Evolutionary conservation across 2,888 invertebrate species (phyloP).

Genomic region (Matsumyia berberina): DNA sequence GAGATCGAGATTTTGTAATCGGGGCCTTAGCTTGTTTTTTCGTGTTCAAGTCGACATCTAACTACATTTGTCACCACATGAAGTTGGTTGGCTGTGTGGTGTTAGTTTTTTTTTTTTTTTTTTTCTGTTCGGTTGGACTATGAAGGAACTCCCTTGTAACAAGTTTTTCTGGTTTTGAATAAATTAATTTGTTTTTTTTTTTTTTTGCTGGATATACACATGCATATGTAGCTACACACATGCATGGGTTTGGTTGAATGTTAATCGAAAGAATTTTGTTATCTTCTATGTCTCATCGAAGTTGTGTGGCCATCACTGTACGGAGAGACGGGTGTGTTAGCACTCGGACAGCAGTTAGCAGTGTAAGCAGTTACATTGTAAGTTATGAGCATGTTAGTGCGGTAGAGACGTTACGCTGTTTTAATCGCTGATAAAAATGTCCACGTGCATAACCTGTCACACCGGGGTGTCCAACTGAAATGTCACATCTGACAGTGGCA

Average conservation of each 20-base stretch:
- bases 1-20: constrained; percentile 76
- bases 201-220: constrained; percentile 53
- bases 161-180: constrained; percentile 75
- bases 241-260: constrained; percentile 21
- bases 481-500: constrained; percentile 22
- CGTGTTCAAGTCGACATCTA: constrained; percentile 65
- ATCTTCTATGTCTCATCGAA: constrained; percentile 58
- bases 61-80: constrained; percentile 72
- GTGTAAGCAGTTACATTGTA: constrained; percentile 43
- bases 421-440: constrained; percentile 41
- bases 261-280: constrained; percentile 46
- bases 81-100: constrained; percentile 34
- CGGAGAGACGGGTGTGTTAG: background rate
- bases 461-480: constrained; percentile 35
- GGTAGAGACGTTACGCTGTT: constrained; percentile 23
- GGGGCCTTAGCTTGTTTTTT: constrained; percentile 51
- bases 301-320: constrained; percentile 43
- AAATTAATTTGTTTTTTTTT: constrained; percentile 56
- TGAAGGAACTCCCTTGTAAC: constrained; percentile 75
- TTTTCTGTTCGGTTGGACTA: constrained; percentile 56
- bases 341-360: constrained; percentile 21
- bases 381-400: background rate
- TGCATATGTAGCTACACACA: background rate
- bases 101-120: constrained; percentile 20
- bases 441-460: constrained; percentile 48